Evolutionary conservation across 2,797 vertebrate genomes (phyloP).

Genomic region (Prionace glauca): DNA sequence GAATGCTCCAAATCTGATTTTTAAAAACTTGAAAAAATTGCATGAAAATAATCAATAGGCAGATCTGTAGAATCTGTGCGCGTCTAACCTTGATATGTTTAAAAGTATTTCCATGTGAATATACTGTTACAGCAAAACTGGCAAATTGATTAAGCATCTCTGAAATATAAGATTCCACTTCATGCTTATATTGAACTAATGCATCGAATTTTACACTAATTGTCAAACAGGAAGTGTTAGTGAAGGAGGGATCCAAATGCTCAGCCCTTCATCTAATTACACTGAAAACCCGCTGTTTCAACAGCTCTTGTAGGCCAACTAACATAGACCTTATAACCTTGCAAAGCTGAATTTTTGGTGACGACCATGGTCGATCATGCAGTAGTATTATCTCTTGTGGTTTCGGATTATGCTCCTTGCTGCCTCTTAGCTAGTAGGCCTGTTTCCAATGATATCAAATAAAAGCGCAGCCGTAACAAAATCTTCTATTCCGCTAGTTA

Average conservation of each 20-base stretch:
- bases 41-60: not conserved
- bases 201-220: not conserved
- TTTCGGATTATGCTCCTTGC: not conserved
- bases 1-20: not conserved
- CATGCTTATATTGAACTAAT: not conserved
- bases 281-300: not conserved
- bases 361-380: not conserved
- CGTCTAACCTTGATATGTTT: not conserved
- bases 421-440: slow-evolving; percentile 23
- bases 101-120: not conserved
- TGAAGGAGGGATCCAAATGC: not conserved
- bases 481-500: not conserved
- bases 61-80: too few relatives aligned
- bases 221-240: slow-evolving; percentile 9
- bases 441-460: slow-evolving; percentile 14
- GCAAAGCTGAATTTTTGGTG: not conserved
- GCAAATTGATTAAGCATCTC: not conserved
- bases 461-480: slow-evolving; percentile 31
- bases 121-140: not conserved
- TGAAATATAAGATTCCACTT: not conserved
- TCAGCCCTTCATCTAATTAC: not conserved
- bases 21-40: not conserved
- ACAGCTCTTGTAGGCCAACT: not conserved
- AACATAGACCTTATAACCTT: too few relatives aligned
- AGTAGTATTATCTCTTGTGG: not conserved